A percentile compares a stretch with the other conserved stretches of the same genome.
Evolutionary conservation across 2,797 vertebrate species (phyloP).

Genomic region (Myotis planiceps): DNA sequence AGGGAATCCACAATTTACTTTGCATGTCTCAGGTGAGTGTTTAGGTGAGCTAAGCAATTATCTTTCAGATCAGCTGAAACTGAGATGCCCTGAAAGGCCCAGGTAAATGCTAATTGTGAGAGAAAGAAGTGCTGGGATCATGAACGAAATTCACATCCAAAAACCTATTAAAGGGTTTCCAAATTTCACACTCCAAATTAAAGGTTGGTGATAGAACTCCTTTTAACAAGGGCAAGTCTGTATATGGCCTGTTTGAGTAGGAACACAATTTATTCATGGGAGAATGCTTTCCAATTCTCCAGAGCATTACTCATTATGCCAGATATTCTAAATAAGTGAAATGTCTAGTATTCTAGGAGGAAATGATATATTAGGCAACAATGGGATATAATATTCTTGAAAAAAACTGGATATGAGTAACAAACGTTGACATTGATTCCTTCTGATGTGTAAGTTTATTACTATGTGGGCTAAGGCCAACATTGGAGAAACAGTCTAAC

Average conservation of each 20-base stretch:
- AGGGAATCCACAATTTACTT: not conserved
- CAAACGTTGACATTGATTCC: not conserved
- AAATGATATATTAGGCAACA: not conserved
- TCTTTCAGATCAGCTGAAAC: conserved; percentile 35
- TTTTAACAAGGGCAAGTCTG: not conserved
- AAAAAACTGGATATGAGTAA: not conserved
- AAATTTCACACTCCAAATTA: not conserved
- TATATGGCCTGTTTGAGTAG: not conserved
- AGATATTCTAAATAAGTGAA: not conserved
- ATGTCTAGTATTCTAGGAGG: not conserved
- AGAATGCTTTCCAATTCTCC: not conserved
- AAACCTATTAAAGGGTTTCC: not conserved
- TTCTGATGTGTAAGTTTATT: not conserved
- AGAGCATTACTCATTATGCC: not conserved
- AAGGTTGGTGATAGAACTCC: not conserved
- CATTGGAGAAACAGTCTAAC: not conserved
- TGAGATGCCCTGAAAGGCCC: not conserved
- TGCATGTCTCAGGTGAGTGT: not conserved
- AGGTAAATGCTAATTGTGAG: not conserved
- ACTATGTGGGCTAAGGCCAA: not conserved
- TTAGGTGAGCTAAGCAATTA: conserved; percentile 22
- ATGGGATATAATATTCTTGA: not conserved
- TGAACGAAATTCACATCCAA: not conserved
- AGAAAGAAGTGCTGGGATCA: not conserved
- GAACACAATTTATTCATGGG: not conserved